phyloP scores from a whole-genome alignment of 2,797 vertebrate genomes.

The Falco columbarius region DNA sequence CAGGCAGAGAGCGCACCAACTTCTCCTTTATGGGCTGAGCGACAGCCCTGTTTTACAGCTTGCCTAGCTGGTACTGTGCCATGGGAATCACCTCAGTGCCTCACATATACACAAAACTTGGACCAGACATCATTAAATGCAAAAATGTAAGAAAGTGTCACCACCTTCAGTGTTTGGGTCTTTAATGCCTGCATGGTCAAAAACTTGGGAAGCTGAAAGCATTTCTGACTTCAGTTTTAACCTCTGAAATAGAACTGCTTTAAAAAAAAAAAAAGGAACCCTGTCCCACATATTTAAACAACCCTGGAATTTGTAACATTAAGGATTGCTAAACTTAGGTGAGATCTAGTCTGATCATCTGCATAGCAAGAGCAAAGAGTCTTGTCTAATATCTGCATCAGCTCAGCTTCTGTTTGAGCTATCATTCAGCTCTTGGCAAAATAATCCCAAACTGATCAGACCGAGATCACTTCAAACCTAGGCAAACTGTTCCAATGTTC shows the following conservation, averaged over 20 bases:
- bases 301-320: conserved; percentile 40
- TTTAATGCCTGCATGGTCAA: not conserved
- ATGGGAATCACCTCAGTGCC: not conserved
- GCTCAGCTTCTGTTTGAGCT: conserved; percentile 13
- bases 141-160: not conserved
- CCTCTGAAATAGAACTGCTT: conserved; percentile 6
- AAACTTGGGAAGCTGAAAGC: not conserved
- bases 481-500: not conserved
- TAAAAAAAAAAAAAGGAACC: not conserved
- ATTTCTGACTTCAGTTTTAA: conserved; percentile 24
- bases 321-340: conserved; percentile 23
- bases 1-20: not conserved
- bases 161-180: not conserved
- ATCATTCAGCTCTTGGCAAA: not conserved
- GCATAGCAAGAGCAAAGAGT: not conserved
- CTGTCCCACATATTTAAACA: conserved; percentile 44
- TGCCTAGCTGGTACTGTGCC: not conserved
- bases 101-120: not conserved
- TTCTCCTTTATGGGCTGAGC: conserved; percentile 37
- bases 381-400: conserved; percentile 4
- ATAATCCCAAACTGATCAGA: not conserved
- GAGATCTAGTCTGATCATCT: conserved; percentile 29
- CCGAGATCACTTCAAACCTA: not conserved
- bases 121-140: not conserved
- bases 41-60: not conserved